phyloP scores from a whole-genome alignment of 2,797 vertebrate species.

The Rhinogobio ventralis region DNA sequence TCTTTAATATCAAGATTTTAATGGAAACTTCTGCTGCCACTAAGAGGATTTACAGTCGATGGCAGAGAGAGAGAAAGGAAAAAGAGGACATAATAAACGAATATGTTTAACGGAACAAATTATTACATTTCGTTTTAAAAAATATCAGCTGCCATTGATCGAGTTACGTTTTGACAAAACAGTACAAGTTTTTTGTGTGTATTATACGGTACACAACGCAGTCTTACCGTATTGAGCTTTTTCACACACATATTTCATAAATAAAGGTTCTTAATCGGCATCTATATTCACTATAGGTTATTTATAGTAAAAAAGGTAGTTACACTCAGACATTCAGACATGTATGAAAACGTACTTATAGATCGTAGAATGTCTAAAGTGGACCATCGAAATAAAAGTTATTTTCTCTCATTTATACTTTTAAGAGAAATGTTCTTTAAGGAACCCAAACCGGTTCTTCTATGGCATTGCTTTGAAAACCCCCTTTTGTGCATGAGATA shows the following conservation, averaged over 20 bases:
- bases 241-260: background rate
- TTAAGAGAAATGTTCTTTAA: background rate
- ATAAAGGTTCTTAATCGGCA: background rate
- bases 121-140: slow-evolving; percentile 1
- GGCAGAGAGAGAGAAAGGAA: background rate
- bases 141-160: slow-evolving; percentile 49
- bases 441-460: too few species aligned
- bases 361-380: too few species aligned
- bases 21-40: background rate
- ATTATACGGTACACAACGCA: background rate
- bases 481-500: background rate
- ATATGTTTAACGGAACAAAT: background rate
- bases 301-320: background rate
- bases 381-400: too few species aligned
- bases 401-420: too few species aligned
- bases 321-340: background rate
- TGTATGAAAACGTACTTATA: too few species aligned
- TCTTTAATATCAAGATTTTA: background rate
- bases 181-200: background rate
- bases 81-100: background rate
- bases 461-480: background rate
- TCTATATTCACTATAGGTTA: background rate
- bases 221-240: background rate
- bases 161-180: background rate
- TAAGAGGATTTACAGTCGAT: background rate